Evolutionary conservation across 1,140 invertebrate species (phyloP).

Genomic region (Atta texana): DNA sequence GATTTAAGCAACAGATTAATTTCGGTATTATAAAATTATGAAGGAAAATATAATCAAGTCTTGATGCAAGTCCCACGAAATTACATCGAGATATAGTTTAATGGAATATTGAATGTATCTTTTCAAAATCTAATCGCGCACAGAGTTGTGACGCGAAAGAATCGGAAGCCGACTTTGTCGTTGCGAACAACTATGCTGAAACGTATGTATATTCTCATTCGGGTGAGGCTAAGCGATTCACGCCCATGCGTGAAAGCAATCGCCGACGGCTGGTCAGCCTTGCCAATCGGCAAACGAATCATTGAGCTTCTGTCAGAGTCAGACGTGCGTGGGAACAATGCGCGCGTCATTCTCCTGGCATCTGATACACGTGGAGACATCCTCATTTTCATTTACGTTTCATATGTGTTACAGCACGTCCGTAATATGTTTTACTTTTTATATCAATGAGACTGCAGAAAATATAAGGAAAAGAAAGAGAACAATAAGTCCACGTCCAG

Average conservation of each 20-base stretch:
- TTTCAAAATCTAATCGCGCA: background rate
- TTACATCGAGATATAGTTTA: background rate
- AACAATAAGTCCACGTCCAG: background rate
- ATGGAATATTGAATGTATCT: slow-evolving; percentile 12
- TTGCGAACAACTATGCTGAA: background rate
- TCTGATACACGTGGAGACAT: slow-evolving; percentile 45
- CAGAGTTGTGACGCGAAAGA: background rate
- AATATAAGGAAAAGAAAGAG: background rate
- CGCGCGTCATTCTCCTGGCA: slow-evolving; percentile 62
- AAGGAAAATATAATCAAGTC: background rate
- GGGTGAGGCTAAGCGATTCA: slow-evolving; percentile 37
- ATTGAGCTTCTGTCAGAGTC: slow-evolving; percentile 74
- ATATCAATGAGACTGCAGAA: background rate
- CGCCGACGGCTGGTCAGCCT: slow-evolving; percentile 39
- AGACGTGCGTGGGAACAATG: slow-evolving; percentile 68
- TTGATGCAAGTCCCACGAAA: background rate
- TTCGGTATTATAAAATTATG: background rate
- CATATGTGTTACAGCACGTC: background rate
- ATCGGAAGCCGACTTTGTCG: background rate
- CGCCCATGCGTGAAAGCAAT: slow-evolving; percentile 40
- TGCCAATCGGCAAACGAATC: slow-evolving; percentile 61
- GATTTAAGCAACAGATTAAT: background rate
- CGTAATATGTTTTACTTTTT: slow-evolving; percentile 9
- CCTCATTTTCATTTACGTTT: slow-evolving; percentile 21
- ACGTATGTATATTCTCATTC: slow-evolving; percentile 19